Evolutionary conservation across 2,888 invertebrate genomes (phyloP), one percentile per base, ranked within the genome.

Genomic region (Patella depressa): DNA sequence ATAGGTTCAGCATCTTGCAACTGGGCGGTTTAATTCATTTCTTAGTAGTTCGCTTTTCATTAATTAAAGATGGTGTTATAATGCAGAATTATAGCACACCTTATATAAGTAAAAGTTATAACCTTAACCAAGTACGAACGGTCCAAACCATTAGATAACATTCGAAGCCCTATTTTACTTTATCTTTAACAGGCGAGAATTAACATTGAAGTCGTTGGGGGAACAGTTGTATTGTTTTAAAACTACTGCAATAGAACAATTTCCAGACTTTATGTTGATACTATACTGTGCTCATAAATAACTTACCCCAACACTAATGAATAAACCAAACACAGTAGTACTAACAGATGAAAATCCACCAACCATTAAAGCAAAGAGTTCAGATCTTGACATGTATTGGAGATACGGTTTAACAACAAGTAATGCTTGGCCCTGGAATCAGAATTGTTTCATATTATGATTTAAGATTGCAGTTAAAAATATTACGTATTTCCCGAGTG

Each of bases 261-360:
- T 34, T 34, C 5, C 34, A 34, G 5, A 34, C 4, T 34, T 34
- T 34, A 4, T 34, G 34, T 34, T 34, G 34, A 34, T 34, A 34
- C 5, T 34, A 34, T 34, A 17, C 29, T 24, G 19, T 4, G 45
- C 71, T n/a, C n/a, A 65, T n/a, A n/a, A n/a, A 65, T 17, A 65
- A 74, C 80, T 79, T 69, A 81, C 81, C 72, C 81, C 81, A 45
- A 72, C 45, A 53, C 71, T 57, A 29, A 78, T 75, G 45, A 77
- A 73, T 53, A 75, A 73, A 0, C 75, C 79, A 57, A 81, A 76
- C 34, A 76, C 54, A 15, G 75, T 73, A 2, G 79, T 79, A 3
- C 79, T 73, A 15, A 81, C 76, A 34, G 79, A 79, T 34, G 81
- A 73, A 53, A 78, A 79, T 3, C 79, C 75, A 71, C 81, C 79